A percentile compares a stretch with the other conserved stretches of the same genome.
Conservation (phyloP, 64 coral and sea anemone genomes). For the Platygyra sinensis region DNA sequence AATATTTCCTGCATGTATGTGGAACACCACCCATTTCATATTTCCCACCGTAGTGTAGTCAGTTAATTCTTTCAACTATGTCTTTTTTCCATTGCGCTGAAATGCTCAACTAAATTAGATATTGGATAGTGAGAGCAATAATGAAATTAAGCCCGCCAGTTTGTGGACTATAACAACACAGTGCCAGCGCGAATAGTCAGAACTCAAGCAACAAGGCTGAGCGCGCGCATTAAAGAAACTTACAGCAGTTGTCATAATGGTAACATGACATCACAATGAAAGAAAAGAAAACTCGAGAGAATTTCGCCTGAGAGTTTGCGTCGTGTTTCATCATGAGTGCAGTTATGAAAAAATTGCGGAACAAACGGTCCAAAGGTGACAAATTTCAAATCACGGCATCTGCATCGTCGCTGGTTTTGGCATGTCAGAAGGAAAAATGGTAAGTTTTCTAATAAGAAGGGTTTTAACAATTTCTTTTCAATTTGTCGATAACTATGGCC, state of each 20-base stretch:
- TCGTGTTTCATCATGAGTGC: not conserved
- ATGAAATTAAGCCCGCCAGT: too few relatives aligned
- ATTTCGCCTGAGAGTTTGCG: not conserved
- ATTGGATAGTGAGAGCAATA: too few relatives aligned
- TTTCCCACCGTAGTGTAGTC: too few relatives aligned
- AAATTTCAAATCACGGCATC: not conserved
- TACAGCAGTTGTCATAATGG: not conserved
- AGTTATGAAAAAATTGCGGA: not conserved
- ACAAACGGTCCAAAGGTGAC: not conserved
- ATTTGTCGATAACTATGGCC: too few relatives aligned
- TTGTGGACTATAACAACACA: too few relatives aligned
- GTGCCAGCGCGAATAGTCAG: too few relatives aligned
- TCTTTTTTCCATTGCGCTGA: too few relatives aligned
- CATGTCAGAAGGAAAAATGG: not conserved
- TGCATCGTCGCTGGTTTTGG: not conserved
- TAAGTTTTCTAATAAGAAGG: not conserved
- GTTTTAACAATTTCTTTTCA: too few relatives aligned
- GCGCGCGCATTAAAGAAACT: not conserved
- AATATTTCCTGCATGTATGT: too few relatives aligned
- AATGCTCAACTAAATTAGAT: too few relatives aligned
- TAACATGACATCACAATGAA: conserved; percentile 16
- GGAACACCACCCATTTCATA: too few relatives aligned
- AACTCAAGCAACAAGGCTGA: not conserved
- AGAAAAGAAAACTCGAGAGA: not conserved
- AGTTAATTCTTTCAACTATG: too few relatives aligned